Evolutionary conservation across 2,113 vertebrate genomes (phyloP), one percentile per base, ranked within the genome.

Genomic region (Thryonomys swinderianus): DNA sequence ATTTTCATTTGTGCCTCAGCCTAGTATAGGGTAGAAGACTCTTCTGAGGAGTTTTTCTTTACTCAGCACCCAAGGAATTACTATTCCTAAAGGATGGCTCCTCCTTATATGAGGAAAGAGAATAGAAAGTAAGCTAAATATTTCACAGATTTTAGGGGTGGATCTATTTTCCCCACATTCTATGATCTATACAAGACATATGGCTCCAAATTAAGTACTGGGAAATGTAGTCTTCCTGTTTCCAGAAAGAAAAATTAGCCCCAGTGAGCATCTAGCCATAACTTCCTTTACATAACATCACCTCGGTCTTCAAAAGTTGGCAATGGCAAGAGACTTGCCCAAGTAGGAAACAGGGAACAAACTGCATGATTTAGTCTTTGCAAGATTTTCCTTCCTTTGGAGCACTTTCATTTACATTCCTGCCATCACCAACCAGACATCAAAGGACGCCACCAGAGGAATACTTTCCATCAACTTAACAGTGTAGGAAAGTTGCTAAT

Each of bases 1-100:
- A 88, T 21, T 88, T 32, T 51, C 59, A 51, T 53, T 93, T 27
- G 32, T 48, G 11, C 78, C 30, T 91, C 53, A 40, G 59, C 91
- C 61, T 55, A 78, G 30, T 34, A 17, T 82, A 76, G 67, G 37
- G 51, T 42, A 2, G 25, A 5, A 42, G 48, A 67, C 51, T 93
- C 34, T 74, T 37, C 20, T 59, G n/a, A 12, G 40, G 9, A 0
- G 2, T 11, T 71, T 57, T 69, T 27, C 81, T 81, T 64, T 42
- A 42, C 11, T 32, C 20, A 37, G 7, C 18, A 76, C 66, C 30
- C 27, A 55, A 6, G 6, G 55, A 66, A 85, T 32, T 48, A 40
- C 61, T 81, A 3, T 37, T 84, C 37, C 57, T 21, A 21, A 45
- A 23, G 51, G 42, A 7, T 85, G 16, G 11, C 23, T 69, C 12